Conservation (phyloP, 1,140 invertebrate genomes). For the Portunus trituberculatus region DNA sequence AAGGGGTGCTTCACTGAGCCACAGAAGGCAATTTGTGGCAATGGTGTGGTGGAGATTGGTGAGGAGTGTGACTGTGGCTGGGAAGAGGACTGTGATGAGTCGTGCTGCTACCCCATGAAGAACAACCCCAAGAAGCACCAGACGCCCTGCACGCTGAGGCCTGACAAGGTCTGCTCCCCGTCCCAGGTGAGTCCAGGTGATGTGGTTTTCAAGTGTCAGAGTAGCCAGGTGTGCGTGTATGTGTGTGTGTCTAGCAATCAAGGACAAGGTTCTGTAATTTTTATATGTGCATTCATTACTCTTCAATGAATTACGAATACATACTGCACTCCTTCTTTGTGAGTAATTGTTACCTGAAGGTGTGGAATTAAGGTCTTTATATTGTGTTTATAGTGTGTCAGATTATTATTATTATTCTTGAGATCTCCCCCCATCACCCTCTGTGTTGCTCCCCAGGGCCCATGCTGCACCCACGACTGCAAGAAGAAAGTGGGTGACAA, state of each 20-base stretch:
- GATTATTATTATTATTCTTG: too few relatives aligned
- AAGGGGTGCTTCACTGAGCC: constrained; percentile 93
- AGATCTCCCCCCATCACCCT: neutral
- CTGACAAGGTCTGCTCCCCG: constrained; percentile 89
- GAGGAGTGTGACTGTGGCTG: constrained; percentile 99
- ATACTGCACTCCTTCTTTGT: too few relatives aligned
- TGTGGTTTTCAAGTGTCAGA: too few relatives aligned
- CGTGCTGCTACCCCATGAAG: constrained; percentile 95
- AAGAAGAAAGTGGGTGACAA: constrained; percentile 91
- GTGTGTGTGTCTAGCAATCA: too few relatives aligned
- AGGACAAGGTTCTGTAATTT: too few relatives aligned
- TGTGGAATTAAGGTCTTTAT: too few relatives aligned
- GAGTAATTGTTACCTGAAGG: too few relatives aligned
- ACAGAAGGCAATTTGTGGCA: constrained; percentile 91
- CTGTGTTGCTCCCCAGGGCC: constrained; percentile 86
- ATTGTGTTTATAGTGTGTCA: too few relatives aligned
- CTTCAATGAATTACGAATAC: too few relatives aligned
- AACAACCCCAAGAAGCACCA: constrained; percentile 87
- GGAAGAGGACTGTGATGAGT: constrained; percentile 95
- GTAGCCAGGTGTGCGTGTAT: too few relatives aligned
- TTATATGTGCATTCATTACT: too few relatives aligned
- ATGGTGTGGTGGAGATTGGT: constrained; percentile 96
- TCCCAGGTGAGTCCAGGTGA: constrained; percentile 84
- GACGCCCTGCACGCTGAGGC: constrained; percentile 91
- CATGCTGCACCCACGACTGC: constrained; percentile 95